Evolutionary conservation across 2,888 invertebrate species (phyloP).

Genomic region (Leptopilina drosophilae): DNA sequence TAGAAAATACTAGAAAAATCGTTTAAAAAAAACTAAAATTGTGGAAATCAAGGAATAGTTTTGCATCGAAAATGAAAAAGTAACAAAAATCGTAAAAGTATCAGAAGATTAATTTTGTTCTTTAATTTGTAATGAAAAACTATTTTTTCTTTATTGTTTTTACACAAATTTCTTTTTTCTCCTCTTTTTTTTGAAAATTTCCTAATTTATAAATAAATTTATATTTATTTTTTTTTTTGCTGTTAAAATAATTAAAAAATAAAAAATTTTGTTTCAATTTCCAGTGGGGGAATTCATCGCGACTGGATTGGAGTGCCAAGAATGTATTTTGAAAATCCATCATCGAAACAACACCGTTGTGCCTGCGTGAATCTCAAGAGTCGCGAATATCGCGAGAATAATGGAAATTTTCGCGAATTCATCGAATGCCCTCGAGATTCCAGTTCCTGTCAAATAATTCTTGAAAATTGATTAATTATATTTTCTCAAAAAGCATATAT

Average conservation of each 20-base stretch:
- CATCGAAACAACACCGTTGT: constrained; percentile 85
- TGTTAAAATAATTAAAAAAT: not conserved
- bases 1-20: no score
- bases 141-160: no score
- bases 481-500: not conserved
- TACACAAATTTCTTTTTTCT: no score
- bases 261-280: constrained; percentile 54
- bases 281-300: constrained; percentile 92
- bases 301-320: constrained; percentile 95
- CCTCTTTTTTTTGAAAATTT: no score
- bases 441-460: constrained; percentile 78
- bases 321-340: constrained; percentile 84
- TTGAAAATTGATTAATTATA: constrained; percentile 30
- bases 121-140: no score
- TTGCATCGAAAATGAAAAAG: no score
- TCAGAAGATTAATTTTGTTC: no score
- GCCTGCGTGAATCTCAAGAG: constrained; percentile 85
- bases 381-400: constrained; percentile 77
- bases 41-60: no score
- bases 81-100: no score
- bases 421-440: constrained; percentile 81
- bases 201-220: no score
- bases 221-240: no score
- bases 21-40: no score
- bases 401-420: constrained; percentile 81